Base-by-base conservation (phyloP, 2,888 invertebrate species). In the Mythimna vitellina region DNA sequence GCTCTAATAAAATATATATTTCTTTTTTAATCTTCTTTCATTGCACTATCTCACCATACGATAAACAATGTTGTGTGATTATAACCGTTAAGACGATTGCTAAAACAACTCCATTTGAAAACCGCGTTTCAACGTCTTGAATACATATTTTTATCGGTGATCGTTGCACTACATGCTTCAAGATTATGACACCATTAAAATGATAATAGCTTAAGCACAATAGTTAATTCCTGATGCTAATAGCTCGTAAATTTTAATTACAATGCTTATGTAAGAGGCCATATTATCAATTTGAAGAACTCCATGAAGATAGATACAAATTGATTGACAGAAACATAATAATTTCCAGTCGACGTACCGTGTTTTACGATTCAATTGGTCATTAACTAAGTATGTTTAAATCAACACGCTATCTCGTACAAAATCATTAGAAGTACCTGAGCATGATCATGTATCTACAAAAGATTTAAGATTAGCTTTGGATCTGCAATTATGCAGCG, bases 401-500 rank as follows among this genome's bases (percentile, higher is more conserved):
- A 49, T 20, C 65, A 25, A 38, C 61, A 62, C 53, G 57, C 53
- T 58, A 58, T 54, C 42, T 65, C 29, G 42, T 49, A 35, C 63
- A 46, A 81, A 53, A 53, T 65, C 20, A 62, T n/a, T 29, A 29
- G 42, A 67, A 12, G 25, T 57, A 67, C 63, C 63, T 32, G 79
- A 72, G 35, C 73, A 54, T 66, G 75, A 22, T 57, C 17, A 53
- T 70, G 70, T 58, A 70, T 46, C 57, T 54, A 35, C 54, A 57
- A 66, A 53, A 63, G 57, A 65, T 35, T 76, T 66, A 5, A 66
- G 58, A 53, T 67, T 67, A 70, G n/a, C 61, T 70, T 65, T 49
- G 56, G 12, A 67, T 65, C 29, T 22, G 60, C 77, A 80, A 85
- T 83, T 76, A 84, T 9, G 14, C 64, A 57, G 42, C 56, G 71